These are phyloP conservation scores for Drosophila conformis DNA, from an alignment of 2,888 invertebrate genomes.

Conservation along the genomic window DNA sequence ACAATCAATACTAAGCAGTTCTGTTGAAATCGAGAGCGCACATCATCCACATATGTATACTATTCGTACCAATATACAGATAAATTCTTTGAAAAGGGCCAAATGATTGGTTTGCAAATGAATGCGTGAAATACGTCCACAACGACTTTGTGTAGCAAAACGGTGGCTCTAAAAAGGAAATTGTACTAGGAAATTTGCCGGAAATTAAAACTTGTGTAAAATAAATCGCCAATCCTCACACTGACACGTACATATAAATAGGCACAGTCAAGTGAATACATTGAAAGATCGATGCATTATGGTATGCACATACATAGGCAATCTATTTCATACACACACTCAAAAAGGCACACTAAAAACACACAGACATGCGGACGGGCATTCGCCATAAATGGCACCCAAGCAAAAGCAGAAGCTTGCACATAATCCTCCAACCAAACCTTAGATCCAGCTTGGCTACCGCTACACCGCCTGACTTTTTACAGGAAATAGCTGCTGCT, in stretches of 20 bases:
- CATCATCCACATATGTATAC: neutral
- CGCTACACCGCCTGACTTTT: slow-evolving; percentile 19
- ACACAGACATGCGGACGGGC: slow-evolving; percentile 3
- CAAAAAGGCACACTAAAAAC: slow-evolving; percentile 7
- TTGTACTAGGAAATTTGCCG: slow-evolving; percentile 83
- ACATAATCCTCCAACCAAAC: slow-evolving; percentile 14
- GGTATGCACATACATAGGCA: slow-evolving; percentile 18
- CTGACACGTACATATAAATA: slow-evolving; percentile 38
- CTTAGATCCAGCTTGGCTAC: slow-evolving; percentile 17
- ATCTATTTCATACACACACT: slow-evolving; percentile 3
- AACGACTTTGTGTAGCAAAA: slow-evolving; percentile 29
- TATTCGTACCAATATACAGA: neutral
- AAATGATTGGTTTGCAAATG: neutral
- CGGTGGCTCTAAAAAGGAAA: slow-evolving; percentile 72
- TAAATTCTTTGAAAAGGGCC: neutral
- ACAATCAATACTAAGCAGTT: neutral
- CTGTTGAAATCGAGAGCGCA: neutral
- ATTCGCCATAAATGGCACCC: slow-evolving; percentile 16
- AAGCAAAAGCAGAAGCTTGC: slow-evolving; percentile 21
- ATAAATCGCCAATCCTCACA: slow-evolving; percentile 80
- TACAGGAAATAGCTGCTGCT: slow-evolving; percentile 48
- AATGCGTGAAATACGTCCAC: slow-evolving; percentile 12
- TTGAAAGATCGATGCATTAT: slow-evolving; percentile 61
- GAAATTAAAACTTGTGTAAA: slow-evolving; percentile 83
- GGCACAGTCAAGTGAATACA: slow-evolving; percentile 28